Conservation (phyloP, 2,113 vertebrate genomes). For the Oenanthe oenanthe region DNA sequence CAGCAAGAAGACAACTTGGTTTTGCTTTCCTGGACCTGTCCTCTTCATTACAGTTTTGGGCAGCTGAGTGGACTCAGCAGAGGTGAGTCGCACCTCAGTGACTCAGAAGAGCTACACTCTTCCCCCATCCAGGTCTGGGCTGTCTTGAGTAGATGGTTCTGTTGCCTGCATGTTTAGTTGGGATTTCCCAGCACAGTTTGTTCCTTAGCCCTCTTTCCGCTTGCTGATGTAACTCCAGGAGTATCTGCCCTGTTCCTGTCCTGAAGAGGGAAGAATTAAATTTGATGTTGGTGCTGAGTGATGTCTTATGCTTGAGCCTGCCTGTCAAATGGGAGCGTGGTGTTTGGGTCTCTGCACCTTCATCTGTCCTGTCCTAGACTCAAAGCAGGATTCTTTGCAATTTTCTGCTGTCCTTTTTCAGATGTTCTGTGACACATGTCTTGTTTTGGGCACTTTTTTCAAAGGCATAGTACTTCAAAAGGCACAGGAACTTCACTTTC, state of each 20-base stretch:
- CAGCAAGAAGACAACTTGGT: neutral
- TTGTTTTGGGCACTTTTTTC: neutral
- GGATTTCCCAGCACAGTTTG: slow-evolving; percentile 29
- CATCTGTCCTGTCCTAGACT: neutral
- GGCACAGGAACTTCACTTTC: neutral
- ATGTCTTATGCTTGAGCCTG: slow-evolving; percentile 6
- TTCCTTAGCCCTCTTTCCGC: neutral
- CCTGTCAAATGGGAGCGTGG: neutral
- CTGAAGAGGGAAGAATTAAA: slow-evolving; percentile 70
- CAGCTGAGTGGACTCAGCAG: neutral
- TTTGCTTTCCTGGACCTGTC: slow-evolving; percentile 34
- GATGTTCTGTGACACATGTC: fast-evolving
- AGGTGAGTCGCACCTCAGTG: neutral
- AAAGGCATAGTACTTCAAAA: neutral
- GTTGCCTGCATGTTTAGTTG: slow-evolving; percentile 35
- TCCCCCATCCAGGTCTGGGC: neutral
- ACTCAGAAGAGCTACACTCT: slow-evolving; percentile 1
- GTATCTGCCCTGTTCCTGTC: slow-evolving; percentile 43
- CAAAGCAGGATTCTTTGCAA: neutral
- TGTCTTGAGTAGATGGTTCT: slow-evolving; percentile 30
- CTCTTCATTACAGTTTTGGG: neutral
- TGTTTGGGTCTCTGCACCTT: neutral
- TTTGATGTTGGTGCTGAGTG: slow-evolving; percentile 62
- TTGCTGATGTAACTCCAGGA: slow-evolving; percentile 52
- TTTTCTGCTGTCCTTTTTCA: neutral